Conservation (phyloP, 1,140 invertebrate genomes). For the Parapsyche elsis region DNA sequence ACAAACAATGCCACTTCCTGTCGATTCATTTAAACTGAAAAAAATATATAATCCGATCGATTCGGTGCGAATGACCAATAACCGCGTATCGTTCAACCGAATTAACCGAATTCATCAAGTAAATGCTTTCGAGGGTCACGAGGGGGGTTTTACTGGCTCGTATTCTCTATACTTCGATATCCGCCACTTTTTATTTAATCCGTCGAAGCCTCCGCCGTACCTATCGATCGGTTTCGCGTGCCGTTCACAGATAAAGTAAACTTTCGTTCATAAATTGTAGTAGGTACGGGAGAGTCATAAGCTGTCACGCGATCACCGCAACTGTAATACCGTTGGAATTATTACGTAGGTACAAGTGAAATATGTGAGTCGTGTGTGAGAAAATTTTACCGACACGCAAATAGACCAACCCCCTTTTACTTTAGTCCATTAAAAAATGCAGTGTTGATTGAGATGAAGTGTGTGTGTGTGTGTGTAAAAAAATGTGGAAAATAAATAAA, state of each 20-base stretch:
- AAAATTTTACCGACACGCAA: conserved; percentile 2
- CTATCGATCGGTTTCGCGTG: conserved; percentile 15
- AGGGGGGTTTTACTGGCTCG: no score
- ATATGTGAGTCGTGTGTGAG: not conserved
- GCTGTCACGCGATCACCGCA: conserved; percentile 4
- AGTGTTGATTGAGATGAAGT: not conserved
- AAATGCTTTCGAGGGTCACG: no score
- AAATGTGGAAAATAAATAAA: not conserved
- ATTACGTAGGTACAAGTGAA: not conserved
- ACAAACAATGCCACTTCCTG: no score
- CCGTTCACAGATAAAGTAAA: not conserved
- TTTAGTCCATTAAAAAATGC: not conserved
- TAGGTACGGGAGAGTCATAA: not conserved
- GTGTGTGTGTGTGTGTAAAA: not conserved
- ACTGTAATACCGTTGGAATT: not conserved
- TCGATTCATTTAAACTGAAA: no score
- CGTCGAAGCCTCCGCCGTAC: not conserved
- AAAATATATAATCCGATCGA: no score
- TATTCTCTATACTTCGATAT: no score
- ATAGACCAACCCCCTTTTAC: not conserved
- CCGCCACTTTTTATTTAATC: no score
- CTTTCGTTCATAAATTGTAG: no score
- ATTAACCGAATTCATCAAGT: no score
- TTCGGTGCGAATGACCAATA: no score
- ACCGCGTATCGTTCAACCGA: no score